Evolutionary conservation across 2,888 invertebrate genomes (phyloP), one percentile per base, ranked within the genome.

Genomic region (Dorcus parallelipipedus): DNA sequence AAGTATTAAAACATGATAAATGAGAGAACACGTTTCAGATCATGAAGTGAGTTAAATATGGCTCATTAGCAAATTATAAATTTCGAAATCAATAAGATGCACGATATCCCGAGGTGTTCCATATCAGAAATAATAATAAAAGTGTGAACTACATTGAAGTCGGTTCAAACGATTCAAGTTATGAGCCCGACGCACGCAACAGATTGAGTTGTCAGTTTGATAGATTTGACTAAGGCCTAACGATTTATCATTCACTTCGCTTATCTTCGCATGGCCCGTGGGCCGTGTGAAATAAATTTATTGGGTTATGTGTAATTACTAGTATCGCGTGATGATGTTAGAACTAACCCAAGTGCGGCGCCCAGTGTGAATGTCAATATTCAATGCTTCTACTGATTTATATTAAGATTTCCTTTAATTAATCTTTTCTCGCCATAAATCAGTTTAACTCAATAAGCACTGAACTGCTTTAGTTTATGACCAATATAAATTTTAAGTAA

Each of bases 221-320:
- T 74, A 71, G 71, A 75, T 74, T 70, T 64, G 65, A 66, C 64
- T 67, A 62, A 65, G 68, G 64, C 61, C 63, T 53, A 64, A 64
- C 71, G 64, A 74, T 75, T 73, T 73, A 75, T 74, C 73, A 73
- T 69, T 64, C 58, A 57, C 60, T 57, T 61, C 48, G 54, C 58
- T 61, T 58, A 61, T 66, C 63, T 66, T 67, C 61, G 65, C 66
- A 60, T 64, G 70, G 68, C 63, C 68, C 69, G 70, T 70, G 69
- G 73, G 72, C 70, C 75, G 74, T 73, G 75, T 73, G 73, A 75
- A 73, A 72, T 71, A 72, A 71, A 73, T 73, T 72, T 73, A 73
- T 73, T 71, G 63, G 71, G 69, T 70, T 71, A 70, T 65, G 64
- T 65, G 67, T 70, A 71, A 72, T 73, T 72, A 70, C 67, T 67